Base-by-base conservation (phyloP, 2,888 invertebrate genomes). In the Elmis aenea region DNA sequence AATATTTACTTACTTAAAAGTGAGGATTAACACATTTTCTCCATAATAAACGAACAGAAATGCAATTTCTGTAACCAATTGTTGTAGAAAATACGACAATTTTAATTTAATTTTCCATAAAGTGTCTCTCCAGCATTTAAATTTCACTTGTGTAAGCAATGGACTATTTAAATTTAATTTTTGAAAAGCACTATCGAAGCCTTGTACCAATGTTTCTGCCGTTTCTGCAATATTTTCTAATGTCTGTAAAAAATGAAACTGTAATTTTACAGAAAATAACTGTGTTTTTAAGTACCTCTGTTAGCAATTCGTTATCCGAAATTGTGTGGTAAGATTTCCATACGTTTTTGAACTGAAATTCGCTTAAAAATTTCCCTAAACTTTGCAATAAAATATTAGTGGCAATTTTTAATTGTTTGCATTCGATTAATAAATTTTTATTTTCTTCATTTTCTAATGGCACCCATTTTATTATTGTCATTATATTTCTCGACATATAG, bases 1-100 rank as follows among this genome's bases (percentile, higher is more conserved):
- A n/a, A n/a, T n/a, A n/a, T n/a, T n/a, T n/a, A n/a, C n/a, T 66
- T 62, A 77, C 78, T 71, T 73, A 47, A 79, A 67, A 49, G 72
- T 73, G 24, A 75, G 69, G 52, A 72, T 71, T 24, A 77, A 68
- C 57, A 77, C 66, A 54, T 72, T 72, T 51, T 77, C 73, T 1
- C 75, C 72, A 49, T 75, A 76, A 56, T 76, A 74, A 50, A 77
- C 68, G 55, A 74, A 76, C 13, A 77, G 58, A 52, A 72, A 73
- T 5, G 72, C 71, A 50, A 76, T 73, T 16, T 75, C 73, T 13
- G 59, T 61, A 29, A 78, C 71, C n/a, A 78, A 68, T 29, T 70
- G 71, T 36, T 72, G 68, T 29, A 76, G 61, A 26, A 74, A 66
- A 57, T 74, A 78, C 41, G 73, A 64, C 61, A 79, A 66, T 49